Percentiles rank a stretch among this genome's conserved stretches.
These are phyloP conservation scores for Drosophila repleta DNA, from an alignment of 1,140 invertebrate species.

Conservation along the genomic window DNA sequence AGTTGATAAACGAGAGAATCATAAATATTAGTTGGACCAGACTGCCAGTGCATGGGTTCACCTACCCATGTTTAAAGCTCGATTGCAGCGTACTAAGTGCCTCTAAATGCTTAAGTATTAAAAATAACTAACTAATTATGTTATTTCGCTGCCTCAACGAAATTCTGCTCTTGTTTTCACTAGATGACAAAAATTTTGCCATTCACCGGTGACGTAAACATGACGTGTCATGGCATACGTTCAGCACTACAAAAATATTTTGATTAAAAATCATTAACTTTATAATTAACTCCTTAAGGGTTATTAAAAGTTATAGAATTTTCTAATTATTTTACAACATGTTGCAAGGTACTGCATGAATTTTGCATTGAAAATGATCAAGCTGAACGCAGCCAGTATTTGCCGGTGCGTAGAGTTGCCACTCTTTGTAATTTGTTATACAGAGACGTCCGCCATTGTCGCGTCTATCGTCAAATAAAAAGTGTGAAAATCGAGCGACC, in stretches of 20 bases:
- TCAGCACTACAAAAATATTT: constrained; percentile 43
- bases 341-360: background rate
- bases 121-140: constrained; percentile 61
- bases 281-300: background rate
- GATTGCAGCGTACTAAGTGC: constrained; percentile 56
- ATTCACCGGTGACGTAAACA: constrained; percentile 62
- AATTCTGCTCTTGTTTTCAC: constrained; percentile 72
- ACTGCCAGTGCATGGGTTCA: background rate
- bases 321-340: background rate
- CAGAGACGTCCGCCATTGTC: constrained; percentile 74
- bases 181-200: constrained; percentile 65
- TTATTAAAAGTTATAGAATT: background rate
- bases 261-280: background rate
- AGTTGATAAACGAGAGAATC: constrained; percentile 40
- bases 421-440: constrained; percentile 58
- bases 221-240: constrained; percentile 71
- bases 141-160: constrained; percentile 53
- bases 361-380: background rate
- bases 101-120: constrained; percentile 72
- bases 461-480: constrained; percentile 63
- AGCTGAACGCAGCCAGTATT: constrained; percentile 51
- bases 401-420: constrained; percentile 64
- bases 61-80: constrained; percentile 72
- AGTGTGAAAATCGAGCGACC: constrained; percentile 60
- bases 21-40: background rate